phyloP scores from a whole-genome alignment of 1,140 invertebrate genomes.

The Panagrolaimus sp. region DNA sequence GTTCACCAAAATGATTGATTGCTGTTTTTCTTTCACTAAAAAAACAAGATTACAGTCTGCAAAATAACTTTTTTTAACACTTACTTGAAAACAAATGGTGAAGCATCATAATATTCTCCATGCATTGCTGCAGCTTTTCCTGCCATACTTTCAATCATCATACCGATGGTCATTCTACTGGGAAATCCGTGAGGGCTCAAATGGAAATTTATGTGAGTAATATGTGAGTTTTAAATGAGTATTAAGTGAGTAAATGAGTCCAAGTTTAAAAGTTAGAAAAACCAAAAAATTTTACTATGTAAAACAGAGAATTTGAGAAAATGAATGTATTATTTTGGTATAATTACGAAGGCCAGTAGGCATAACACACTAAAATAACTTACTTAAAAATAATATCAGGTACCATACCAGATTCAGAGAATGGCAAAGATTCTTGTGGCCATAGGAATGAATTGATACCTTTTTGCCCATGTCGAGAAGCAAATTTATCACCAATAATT shows the following conservation, averaged over 20 bases:
- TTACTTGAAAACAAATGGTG: conserved; percentile 79
- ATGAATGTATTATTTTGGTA: not conserved
- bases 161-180: conserved; percentile 97
- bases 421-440: conserved; percentile 87
- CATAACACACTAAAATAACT: no score
- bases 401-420: conserved; percentile 85
- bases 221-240: conserved; percentile 61
- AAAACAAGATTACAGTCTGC: conserved; percentile 8
- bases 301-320: not conserved
- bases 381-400: conserved; percentile 73
- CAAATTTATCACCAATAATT: conserved; percentile 95
- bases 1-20: conserved; percentile 85
- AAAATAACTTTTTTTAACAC: conserved; percentile 32
- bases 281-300: conserved; percentile 49
- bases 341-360: no score
- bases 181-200: conserved; percentile 95
- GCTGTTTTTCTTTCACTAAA: conserved; percentile 78
- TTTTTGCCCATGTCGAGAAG: conserved; percentile 94
- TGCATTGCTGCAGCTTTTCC: conserved; percentile 86
- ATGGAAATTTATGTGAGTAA: conserved; percentile 67
- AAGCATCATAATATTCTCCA: conserved; percentile 88
- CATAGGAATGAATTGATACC: conserved; percentile 90
- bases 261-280: conserved; percentile 52
- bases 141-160: conserved; percentile 99
- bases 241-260: conserved; percentile 47